Conservation (phyloP, 2,888 invertebrate species). For the Eupithecia insigniata region DNA sequence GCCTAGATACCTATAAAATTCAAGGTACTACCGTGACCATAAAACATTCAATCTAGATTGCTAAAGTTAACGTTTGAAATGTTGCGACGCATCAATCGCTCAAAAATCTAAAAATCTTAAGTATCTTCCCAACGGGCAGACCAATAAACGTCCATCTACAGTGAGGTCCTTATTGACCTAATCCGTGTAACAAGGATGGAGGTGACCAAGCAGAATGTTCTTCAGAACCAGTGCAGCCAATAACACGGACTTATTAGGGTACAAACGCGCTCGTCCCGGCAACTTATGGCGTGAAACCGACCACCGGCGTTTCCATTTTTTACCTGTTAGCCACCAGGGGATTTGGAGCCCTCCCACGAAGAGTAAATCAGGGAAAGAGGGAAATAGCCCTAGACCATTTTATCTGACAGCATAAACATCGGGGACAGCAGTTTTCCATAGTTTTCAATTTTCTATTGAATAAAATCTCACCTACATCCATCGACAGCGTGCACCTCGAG, state of each 20-base stretch:
- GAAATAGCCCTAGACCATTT: not conserved
- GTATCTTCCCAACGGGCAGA: not conserved
- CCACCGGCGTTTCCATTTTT: constrained; percentile 75
- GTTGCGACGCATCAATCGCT: not conserved
- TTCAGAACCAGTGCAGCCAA: constrained; percentile 59
- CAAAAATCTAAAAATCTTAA: not conserved
- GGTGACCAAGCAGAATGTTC: constrained; percentile 68
- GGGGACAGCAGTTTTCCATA: not conserved
- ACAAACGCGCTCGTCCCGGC: constrained; percentile 72
- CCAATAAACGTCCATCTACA: constrained; percentile 10
- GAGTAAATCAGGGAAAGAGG: constrained; percentile 36
- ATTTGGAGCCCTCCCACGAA: constrained; percentile 69
- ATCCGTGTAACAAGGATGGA: constrained; percentile 59
- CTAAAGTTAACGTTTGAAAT: not conserved
- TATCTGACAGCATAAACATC: not conserved
- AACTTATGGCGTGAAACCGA: constrained; percentile 78
- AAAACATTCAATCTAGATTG: not conserved
- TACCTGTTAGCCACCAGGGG: constrained; percentile 55
- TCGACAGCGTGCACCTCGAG: too few species aligned
- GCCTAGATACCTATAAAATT: not conserved
- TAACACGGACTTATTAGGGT: constrained; percentile 76
- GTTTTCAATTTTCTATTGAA: not conserved
- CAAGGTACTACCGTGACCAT: not conserved
- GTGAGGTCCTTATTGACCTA: constrained; percentile 21
- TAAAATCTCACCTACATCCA: not conserved